Evolutionary conservation across 2,797 vertebrate species (phyloP).

Genomic region (Sebastes ruberrimus): DNA sequence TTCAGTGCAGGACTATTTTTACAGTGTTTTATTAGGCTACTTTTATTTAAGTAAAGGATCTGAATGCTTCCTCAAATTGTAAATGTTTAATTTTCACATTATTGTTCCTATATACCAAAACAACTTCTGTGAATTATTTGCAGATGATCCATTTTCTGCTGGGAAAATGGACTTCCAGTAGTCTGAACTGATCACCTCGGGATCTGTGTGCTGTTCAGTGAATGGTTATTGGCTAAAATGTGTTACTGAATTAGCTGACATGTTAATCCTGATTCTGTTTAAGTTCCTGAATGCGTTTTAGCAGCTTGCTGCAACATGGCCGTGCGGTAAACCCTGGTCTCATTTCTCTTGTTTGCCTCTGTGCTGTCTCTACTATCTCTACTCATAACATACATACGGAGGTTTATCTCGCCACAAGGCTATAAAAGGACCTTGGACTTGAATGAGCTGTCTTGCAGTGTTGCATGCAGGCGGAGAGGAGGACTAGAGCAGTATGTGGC

Average conservation of each 20-base stretch:
- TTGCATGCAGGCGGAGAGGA: neutral
- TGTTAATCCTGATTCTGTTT: neutral
- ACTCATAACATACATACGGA: neutral
- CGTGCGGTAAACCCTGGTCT: neutral
- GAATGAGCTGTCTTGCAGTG: neutral
- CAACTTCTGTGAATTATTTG: neutral
- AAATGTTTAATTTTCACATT: neutral
- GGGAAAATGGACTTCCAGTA: neutral
- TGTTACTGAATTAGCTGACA: neutral
- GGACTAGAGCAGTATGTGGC: neutral
- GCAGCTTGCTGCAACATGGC: neutral
- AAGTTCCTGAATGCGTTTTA: neutral
- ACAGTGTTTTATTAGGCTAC: neutral
- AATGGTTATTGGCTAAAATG: neutral
- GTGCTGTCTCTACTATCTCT: constrained; percentile 24
- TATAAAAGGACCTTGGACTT: constrained; percentile 69
- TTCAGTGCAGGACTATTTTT: neutral
- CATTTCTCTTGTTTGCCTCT: neutral
- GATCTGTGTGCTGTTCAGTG: neutral
- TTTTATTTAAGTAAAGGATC: neutral
- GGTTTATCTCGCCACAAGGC: constrained; percentile 35
- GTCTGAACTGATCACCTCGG: neutral
- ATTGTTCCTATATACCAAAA: neutral
- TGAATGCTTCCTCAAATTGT: neutral
- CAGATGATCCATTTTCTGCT: neutral